Base-by-base conservation (phyloP, 2,113 vertebrate species). In the Syngnathus floridae region DNA sequence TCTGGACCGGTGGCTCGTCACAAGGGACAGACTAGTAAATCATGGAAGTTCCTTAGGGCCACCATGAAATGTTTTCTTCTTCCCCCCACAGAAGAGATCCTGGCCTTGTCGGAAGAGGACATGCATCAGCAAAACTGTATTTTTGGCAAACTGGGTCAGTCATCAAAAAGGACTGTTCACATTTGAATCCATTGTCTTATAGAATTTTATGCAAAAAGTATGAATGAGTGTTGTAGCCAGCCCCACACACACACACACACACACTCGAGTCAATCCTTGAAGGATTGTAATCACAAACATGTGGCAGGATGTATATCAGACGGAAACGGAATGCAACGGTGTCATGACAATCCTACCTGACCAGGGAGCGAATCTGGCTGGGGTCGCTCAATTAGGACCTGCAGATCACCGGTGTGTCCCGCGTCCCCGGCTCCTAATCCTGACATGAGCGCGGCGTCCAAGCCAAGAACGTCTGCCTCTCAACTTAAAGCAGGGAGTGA, bases 401-500 rank as follows among this genome's bases (percentile, higher is more conserved):
- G 82, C 82, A 83, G 85, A 84, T 87, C 84, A 79, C 85, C 77
- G 52, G 84, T 85, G 76, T 79, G 79, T 87, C 84, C 87, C 66
- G 63, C 69, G 82, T 87, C 84, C 82, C 82, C 65, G 82, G 79
- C 74, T 87, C 84, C 77, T 85, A 83, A 82, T 87, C 84, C 87
- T 87, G 87, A 87, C 87, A 87, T 87, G 81, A 78, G 84, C 73
- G 71, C 73, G 79, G 78, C 43, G 70, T 85, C 74, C 69, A 76
- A 84, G 84, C 81, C 82, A 83, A 82, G 77, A 86, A 83, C 81
- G 63, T 85, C 82, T 80, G 78, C 75, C 73, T 81, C 43, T 78
- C 68, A 79, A 78, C 49, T 76, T 64, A 73, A 66, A 83, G 79
- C 73, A 55, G 65, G 68, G 62, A 79, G 74, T 77, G 73, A 83